Evolutionary conservation across 2,888 invertebrate genomes (phyloP).

Genomic region (Serrognathus titanus): DNA sequence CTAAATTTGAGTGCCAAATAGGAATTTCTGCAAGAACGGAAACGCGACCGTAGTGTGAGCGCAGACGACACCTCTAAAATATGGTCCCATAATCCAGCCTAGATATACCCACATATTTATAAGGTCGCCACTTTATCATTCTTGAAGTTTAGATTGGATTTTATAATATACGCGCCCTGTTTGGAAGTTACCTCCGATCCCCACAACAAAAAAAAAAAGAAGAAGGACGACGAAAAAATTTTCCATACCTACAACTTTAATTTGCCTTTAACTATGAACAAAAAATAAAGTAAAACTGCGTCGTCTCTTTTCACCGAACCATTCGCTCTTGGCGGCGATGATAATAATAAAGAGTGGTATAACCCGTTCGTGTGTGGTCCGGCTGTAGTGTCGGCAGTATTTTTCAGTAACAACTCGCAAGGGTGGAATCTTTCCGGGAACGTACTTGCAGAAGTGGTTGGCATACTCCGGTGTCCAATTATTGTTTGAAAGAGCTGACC

Average conservation of each 20-base stretch:
- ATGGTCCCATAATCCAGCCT: slow-evolving; percentile 47
- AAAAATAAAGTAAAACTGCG: too few species aligned
- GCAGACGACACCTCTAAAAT: slow-evolving; percentile 44
- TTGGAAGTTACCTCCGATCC: slow-evolving; percentile 10
- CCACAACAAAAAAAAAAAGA: too few species aligned
- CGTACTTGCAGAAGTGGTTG: slow-evolving; percentile 29
- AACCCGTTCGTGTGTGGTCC: too few species aligned
- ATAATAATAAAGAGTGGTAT: too few species aligned
- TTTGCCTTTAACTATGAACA: too few species aligned
- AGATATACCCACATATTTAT: slow-evolving; percentile 50
- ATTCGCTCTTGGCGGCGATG: too few species aligned
- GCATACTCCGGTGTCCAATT: slow-evolving; percentile 33
- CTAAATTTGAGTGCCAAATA: slow-evolving; percentile 17
- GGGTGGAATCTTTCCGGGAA: slow-evolving; percentile 34
- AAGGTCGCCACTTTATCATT: slow-evolving; percentile 50
- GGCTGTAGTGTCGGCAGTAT: neutral
- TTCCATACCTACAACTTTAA: too few species aligned
- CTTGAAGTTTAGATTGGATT: slow-evolving; percentile 53
- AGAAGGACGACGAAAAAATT: too few species aligned
- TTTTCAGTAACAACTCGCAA: slow-evolving; percentile 28
- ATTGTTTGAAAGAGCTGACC: slow-evolving; percentile 24
- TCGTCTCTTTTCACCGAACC: too few species aligned
- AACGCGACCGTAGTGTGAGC: slow-evolving; percentile 31
- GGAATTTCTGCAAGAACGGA: slow-evolving; percentile 23
- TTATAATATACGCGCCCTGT: slow-evolving; percentile 44